These are phyloP conservation scores for Mactromeris polynyma DNA, from an alignment of 2,888 invertebrate species.

Conservation along the genomic window DNA sequence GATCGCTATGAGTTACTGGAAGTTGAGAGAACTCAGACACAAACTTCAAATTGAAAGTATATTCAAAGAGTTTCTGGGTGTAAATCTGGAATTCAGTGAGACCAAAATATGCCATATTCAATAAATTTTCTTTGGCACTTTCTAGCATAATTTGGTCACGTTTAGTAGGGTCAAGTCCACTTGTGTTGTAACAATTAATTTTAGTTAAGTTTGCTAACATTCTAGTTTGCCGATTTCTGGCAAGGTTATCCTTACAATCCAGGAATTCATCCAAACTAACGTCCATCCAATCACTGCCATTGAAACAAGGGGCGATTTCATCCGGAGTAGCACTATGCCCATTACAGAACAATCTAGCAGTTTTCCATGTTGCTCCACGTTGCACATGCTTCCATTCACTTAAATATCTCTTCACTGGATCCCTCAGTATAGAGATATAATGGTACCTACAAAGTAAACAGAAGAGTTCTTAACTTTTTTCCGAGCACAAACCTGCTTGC, in stretches of 20 bases:
- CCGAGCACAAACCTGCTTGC: no score
- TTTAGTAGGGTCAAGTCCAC: constrained; percentile 73
- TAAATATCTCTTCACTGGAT: constrained; percentile 96
- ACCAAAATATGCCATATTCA: constrained; percentile 98
- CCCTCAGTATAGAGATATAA: constrained; percentile 97
- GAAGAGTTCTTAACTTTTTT: neutral
- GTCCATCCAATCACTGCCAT: constrained; percentile 91
- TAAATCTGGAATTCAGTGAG: constrained; percentile 96
- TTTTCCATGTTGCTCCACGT: constrained; percentile 98
- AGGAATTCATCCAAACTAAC: constrained; percentile 97
- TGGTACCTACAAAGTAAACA: constrained; percentile 91
- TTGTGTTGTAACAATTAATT: constrained; percentile 96
- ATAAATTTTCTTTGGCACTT: constrained; percentile 97
- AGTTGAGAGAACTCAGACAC: constrained; percentile 92
- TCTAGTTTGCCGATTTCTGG: constrained; percentile 97
- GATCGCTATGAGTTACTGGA: constrained; percentile 94
- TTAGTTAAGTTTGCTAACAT: constrained; percentile 98
- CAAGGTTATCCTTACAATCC: constrained; percentile 96
- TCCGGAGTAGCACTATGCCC: constrained; percentile 92
- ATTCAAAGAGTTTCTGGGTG: constrained; percentile 87
- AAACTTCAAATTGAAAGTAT: constrained; percentile 84
- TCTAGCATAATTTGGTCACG: constrained; percentile 92
- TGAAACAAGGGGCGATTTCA: constrained; percentile 92
- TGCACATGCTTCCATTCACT: constrained; percentile 99
- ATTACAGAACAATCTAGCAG: constrained; percentile 90